Conservation (phyloP, 2,888 invertebrate species). For the Pterostichus madidus region DNA sequence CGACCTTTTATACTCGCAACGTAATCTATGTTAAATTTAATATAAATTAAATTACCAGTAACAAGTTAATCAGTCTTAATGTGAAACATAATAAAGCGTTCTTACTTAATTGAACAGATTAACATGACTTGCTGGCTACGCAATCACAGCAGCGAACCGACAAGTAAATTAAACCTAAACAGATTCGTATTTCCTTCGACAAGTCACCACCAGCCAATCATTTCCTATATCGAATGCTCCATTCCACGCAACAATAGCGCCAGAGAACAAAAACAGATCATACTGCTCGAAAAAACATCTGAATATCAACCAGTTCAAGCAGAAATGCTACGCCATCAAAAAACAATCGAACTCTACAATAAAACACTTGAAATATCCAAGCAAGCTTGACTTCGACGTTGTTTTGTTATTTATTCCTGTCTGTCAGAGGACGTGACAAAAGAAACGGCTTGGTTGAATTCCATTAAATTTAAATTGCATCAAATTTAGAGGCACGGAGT, state of each 20-base stretch:
- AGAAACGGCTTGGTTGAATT: slow-evolving; percentile 69
- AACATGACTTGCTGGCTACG: too few species aligned
- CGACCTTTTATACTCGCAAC: background rate
- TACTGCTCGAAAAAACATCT: slow-evolving; percentile 5
- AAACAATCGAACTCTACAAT: background rate
- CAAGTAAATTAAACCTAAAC: too few species aligned
- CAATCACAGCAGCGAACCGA: too few species aligned
- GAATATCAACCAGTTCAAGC: background rate
- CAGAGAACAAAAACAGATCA: background rate
- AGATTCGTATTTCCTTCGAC: too few species aligned
- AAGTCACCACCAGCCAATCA: background rate
- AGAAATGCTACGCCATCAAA: background rate
- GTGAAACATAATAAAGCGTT: too few species aligned
- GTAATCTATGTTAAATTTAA: too few species aligned
- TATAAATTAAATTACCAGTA: too few species aligned
- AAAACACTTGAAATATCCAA: background rate
- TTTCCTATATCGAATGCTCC: background rate
- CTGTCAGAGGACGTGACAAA: slow-evolving; percentile 63
- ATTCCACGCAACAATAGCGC: slow-evolving; percentile 8
- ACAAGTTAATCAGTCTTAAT: too few species aligned
- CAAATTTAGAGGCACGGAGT: slow-evolving; percentile 70
- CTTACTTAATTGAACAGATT: too few species aligned
- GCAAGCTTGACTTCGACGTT: too few species aligned
- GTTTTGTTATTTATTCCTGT: slow-evolving; percentile 47
- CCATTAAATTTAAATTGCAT: slow-evolving; percentile 73